Evolutionary conservation across 2,888 invertebrate genomes (phyloP).

Genomic region (Sinelater perroti): DNA sequence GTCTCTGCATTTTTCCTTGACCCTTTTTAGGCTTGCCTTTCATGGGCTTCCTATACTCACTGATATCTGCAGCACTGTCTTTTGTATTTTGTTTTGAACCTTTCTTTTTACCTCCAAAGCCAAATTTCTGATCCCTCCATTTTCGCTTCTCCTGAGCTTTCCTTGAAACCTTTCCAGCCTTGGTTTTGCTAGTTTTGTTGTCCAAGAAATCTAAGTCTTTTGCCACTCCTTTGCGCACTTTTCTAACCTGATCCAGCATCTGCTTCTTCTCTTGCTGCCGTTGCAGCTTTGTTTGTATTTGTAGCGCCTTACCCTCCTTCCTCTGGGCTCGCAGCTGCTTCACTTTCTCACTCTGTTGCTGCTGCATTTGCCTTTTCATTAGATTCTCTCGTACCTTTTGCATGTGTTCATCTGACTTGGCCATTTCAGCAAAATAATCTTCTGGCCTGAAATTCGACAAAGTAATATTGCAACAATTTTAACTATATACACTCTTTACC

Average conservation of each 20-base stretch:
- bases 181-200: constrained; percentile 41
- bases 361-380: constrained; percentile 83
- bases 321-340: constrained; percentile 88
- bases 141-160: constrained; percentile 65
- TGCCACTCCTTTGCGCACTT: constrained; percentile 86
- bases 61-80: constrained; percentile 76
- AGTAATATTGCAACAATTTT: not conserved
- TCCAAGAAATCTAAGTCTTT: constrained; percentile 84
- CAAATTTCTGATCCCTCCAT: constrained; percentile 85
- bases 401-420: constrained; percentile 97
- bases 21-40: constrained; percentile 46
- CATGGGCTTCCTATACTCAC: constrained; percentile 62
- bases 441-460: constrained; percentile 71
- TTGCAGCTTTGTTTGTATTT: constrained; percentile 82
- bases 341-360: constrained; percentile 89
- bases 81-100: constrained; percentile 88
- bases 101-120: constrained; percentile 95
- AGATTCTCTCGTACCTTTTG: constrained; percentile 88
- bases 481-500: constrained; percentile 55
- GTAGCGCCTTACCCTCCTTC: constrained; percentile 91
- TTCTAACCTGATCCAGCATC: constrained; percentile 91
- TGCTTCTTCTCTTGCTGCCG: constrained; percentile 91
- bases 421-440: constrained; percentile 99
- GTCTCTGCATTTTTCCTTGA: constrained; percentile 50
- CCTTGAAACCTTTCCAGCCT: constrained; percentile 38